Evolutionary conservation across 2,888 invertebrate species (phyloP), one percentile per base, ranked within the genome.

Genomic region (Lithophane leautieri): DNA sequence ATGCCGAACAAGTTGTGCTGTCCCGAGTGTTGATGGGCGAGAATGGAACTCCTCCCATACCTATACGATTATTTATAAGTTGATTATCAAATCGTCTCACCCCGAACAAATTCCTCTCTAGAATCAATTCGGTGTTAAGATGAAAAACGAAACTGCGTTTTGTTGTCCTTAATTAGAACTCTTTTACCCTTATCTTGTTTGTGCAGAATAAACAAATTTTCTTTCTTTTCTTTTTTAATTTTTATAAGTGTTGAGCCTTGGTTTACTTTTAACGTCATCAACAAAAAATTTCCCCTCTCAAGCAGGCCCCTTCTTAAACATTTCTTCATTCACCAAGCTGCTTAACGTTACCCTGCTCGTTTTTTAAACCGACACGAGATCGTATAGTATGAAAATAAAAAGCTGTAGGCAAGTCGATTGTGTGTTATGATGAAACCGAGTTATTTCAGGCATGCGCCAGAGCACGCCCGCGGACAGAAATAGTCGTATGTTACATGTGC

Each of bases 391-490:
- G 81, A 86, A 87, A 89, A 90, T 86, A 90, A 89, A 87, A 89
- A 82, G 68, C 72, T 85, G 83, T 85, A 82, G 81, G 79, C 86
- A 80, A 81, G 79, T 78, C 82, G 81, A 83, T 79, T 79, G 83
- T 89, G 79, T 84, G 80, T 82, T 88, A 85, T 91, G 90, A 91
- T 89, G 93, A 91, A 92, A 93, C 86, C 72, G 73, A 87, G 90
- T 84, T 93, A 93, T 93, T 93, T 92, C 87, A 85, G 90, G 84
- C 89, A 86, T 86, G 89, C 83, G 87, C 84, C 85, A 73, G 85
- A 87, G 82, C 84, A 88, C 87, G 86, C 79, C 66, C 47, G 71
- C 76, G 73, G 69, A 88, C 90, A 76, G 78, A 91, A 92, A 92
- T 92, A 92, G 85, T 82, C 34, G 22, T 60, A 70, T 68, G 85